Percentiles rank a stretch among this genome's conserved stretches.
Evolutionary conservation across 2,888 invertebrate species (phyloP).

Genomic region (Aspidiotus destructor): DNA sequence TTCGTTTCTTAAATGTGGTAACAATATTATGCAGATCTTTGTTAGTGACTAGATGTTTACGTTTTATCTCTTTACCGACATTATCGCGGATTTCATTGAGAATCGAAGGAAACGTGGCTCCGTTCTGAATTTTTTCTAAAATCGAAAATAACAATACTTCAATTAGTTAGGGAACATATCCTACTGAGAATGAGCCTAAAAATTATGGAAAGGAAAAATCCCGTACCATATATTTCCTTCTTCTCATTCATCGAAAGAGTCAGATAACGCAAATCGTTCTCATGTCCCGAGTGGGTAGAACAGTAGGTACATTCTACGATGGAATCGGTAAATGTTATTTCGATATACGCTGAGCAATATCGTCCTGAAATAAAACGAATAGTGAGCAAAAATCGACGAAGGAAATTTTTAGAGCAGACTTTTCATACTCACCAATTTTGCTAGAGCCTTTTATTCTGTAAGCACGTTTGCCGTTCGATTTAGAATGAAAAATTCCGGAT

Average conservation of each 20-base stretch:
- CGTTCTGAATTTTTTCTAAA: constrained; percentile 24
- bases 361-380: constrained; percentile 8
- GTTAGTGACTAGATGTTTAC: constrained; percentile 24
- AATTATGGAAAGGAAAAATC: not conserved
- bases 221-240: constrained; percentile 23
- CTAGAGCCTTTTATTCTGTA: constrained; percentile 28
- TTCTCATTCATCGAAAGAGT: constrained; percentile 20
- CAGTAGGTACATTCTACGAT: constrained; percentile 13
- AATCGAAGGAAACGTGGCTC: constrained; percentile 19
- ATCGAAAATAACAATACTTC: not conserved
- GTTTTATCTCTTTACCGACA: constrained; percentile 28
- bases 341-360: constrained; percentile 23
- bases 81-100: constrained; percentile 24
- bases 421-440: constrained; percentile 12
- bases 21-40: constrained; percentile 28
- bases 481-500: constrained; percentile 26
- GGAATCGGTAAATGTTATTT: constrained; percentile 10
- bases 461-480: constrained; percentile 22
- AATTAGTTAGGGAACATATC: not conserved
- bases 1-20: constrained; percentile 17
- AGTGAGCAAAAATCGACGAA: not conserved
- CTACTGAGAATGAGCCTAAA: not conserved
- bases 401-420: not conserved
- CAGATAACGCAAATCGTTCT: constrained; percentile 16
- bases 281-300: constrained; percentile 27